phyloP scores from a whole-genome alignment of 1,140 invertebrate genomes.

The Cotesia vestalis region DNA sequence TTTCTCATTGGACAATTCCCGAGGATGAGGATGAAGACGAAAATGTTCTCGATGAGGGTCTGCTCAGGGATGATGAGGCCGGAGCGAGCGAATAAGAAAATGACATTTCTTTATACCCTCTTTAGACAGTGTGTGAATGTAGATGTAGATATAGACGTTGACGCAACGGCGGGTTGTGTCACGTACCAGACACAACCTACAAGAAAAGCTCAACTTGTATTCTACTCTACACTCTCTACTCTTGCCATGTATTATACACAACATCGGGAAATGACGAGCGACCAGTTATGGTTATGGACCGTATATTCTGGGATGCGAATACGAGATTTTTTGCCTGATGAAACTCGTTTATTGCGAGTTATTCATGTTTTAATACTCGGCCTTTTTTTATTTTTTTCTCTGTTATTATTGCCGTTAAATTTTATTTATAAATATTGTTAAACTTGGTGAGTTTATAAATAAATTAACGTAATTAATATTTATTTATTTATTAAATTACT shows the following conservation, averaged over 20 bases:
- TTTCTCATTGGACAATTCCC: constrained; percentile 32
- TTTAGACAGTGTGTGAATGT: no score
- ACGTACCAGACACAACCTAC: constrained; percentile 8
- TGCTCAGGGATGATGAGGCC: not conserved
- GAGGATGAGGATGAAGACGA: no score
- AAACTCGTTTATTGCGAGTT: constrained; percentile 15
- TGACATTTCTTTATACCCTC: not conserved
- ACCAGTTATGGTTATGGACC: constrained; percentile 25
- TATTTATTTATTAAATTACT: no score
- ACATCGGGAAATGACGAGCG: constrained; percentile 22
- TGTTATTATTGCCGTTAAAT: no score
- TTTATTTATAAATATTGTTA: no score
- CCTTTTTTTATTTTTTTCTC: no score
- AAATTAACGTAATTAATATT: no score
- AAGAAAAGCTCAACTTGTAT: constrained; percentile 19
- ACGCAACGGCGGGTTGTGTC: not conserved
- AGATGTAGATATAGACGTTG: no score
- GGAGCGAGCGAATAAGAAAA: not conserved
- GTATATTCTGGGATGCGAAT: constrained; percentile 24
- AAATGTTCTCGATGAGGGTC: not conserved
- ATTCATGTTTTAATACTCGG: not conserved
- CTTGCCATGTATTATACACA: not conserved
- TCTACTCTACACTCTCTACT: no score
- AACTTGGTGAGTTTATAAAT: no score
- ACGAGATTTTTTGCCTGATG: constrained; percentile 19